Base-by-base conservation (phyloP, 1,140 invertebrate genomes). In the Caligus rogercresseyi region DNA sequence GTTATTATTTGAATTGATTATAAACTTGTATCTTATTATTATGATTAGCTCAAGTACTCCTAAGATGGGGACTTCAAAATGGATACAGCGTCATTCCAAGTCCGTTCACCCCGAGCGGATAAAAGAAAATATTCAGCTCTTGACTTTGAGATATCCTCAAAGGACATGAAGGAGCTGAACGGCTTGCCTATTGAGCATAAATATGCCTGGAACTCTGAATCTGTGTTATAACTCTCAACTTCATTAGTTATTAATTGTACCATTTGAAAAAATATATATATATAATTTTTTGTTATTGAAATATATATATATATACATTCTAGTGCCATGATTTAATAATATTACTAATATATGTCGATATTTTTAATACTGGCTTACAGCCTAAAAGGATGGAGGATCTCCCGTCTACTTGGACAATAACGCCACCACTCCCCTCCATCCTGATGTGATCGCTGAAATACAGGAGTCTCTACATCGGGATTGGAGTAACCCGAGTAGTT, bases 191-290 rank as follows among this genome's bases (percentile, higher is more conserved):
- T 69, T 19, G 72, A 73, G 31, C 69, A 73, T 18, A 85, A 85
- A 73, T 86, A 82, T 69, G 78, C 82, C 20, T 87, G 85, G 85
- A 77, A 86, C 72, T 82, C 84, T 43, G 54, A 7, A 15, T 18
- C n/a, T 25, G 53, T 63, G 16, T 19, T 53, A 20, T 62, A 53
- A 43, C n/a, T n/a, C 7, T 11, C n/a, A 43, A 43, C n/a, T 43
- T 43, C n/a, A n/a, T n/a, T n/a, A n/a, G n/a, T n/a, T n/a, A n/a
- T n/a, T n/a, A n/a, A n/a, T n/a, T n/a, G n/a, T n/a, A n/a, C 31
- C 7, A 43, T 43, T 43, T 43, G 31, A 43, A 11, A 43, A 11
- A 11, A 43, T 11, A 43, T 43, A 43, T 43, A 43, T 11, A 11
- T 7, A 11, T 43, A n/a, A n/a, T n/a, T n/a, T n/a, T n/a, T n/a